phyloP scores from a whole-genome alignment of 2,797 vertebrate species.

The Pantherophis vulpinus region DNA sequence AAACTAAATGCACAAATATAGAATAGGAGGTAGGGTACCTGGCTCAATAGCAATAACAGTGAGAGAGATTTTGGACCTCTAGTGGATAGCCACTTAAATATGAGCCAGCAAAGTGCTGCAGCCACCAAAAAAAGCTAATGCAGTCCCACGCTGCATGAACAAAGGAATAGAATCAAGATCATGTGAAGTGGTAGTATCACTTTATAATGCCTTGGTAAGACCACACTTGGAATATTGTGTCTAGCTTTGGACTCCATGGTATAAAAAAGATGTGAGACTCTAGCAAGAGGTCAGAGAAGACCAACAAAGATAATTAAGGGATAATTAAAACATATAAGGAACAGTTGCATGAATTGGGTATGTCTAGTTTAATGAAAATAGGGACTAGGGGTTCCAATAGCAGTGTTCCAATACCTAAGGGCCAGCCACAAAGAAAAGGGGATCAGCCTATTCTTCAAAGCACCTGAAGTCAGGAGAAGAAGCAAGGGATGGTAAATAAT shows the following conservation, averaged over 20 bases:
- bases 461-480: not conserved
- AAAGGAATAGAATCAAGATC: not conserved
- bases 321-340: not conserved
- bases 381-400: not conserved
- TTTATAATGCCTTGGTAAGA: not conserved
- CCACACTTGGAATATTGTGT: not conserved
- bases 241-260: not conserved
- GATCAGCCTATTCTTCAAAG: not conserved
- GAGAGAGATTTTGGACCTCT: not conserved
- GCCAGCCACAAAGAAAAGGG: not conserved
- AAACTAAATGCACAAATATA: not conserved
- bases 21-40: not conserved
- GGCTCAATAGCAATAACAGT: not conserved
- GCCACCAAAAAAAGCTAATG: not conserved
- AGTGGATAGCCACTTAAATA: not conserved
- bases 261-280: not conserved
- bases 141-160: not conserved
- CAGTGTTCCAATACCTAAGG: not conserved
- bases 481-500: not conserved
- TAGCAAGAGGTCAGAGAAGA: not conserved
- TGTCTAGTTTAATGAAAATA: not conserved
- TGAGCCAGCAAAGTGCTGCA: not conserved
- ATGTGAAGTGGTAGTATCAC: not conserved
- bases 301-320: not conserved
- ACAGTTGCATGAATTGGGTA: not conserved